Base-by-base conservation (phyloP, 2,888 invertebrate genomes). In the Acleris holmiana region DNA sequence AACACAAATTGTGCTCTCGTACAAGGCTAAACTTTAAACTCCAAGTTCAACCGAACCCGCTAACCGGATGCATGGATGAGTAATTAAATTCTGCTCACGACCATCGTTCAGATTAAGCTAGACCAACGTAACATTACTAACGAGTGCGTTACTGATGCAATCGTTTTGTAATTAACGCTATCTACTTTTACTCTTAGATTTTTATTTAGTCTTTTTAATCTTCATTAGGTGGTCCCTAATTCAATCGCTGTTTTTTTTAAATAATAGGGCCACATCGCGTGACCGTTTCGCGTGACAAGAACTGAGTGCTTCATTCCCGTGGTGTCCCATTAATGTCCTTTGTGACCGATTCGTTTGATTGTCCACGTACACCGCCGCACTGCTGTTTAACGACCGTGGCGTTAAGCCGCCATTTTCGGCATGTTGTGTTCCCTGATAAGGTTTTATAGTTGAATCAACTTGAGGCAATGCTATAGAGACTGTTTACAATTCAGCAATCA, bases 271-370 rank as follows among this genome's bases (percentile, higher is more conserved):
- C 85, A 84, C 73, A 77, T 85, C 77, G 84, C 88, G 84, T 88
- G 89, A 85, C 84, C 71, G 79, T 77, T 79, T 88, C 78, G 87
- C 88, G 86, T 89, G 87, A 83, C 85, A 78, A 82, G 72, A 77
- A 77, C 70, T 75, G 72, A 77, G 74, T 73, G 79, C 74, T 72
- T 69, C 76, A 76, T 78, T 78, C 79, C 77, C 77, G 76, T 72
- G 68, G 73, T 83, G 81, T 85, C 78, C 82, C 77, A 83, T 78
- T 83, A 80, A 79, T 80, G 77, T 79, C 83, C 83, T 82, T 80
- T 82, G 79, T 80, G 78, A 74, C 79, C 79, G 77, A 80, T 84
- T 78, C 73, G 73, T 76, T 78, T 76, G 78, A 82, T 76, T 77
- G 73, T 79, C 72, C 73, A 73, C 70, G 65, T 77, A 44, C 68